Conservation (phyloP, 2,888 invertebrate genomes). For the Mythimna albipuncta region DNA sequence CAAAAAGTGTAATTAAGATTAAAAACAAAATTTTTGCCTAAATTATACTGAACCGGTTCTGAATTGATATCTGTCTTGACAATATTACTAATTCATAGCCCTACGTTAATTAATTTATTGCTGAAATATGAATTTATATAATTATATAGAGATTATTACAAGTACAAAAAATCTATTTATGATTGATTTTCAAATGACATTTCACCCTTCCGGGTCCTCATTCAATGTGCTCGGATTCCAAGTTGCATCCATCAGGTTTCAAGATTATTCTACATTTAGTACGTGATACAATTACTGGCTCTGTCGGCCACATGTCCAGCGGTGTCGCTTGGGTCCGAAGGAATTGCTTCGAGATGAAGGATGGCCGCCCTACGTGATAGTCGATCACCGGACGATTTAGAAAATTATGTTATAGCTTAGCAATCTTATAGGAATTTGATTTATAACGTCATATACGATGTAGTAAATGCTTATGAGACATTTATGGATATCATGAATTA, state of each 20-base stretch:
- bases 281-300: slow-evolving; percentile 74
- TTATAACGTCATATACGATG: slow-evolving; percentile 35
- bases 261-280: slow-evolving; percentile 67
- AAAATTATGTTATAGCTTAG: slow-evolving; percentile 70
- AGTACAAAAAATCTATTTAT: background rate
- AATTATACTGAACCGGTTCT: background rate
- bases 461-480: slow-evolving; percentile 10
- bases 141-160: background rate
- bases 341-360: slow-evolving; percentile 72
- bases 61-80: background rate
- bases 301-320: slow-evolving; percentile 68
- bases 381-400: slow-evolving; percentile 70
- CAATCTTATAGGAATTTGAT: slow-evolving; percentile 59
- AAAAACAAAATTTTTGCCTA: background rate
- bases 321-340: slow-evolving; percentile 65
- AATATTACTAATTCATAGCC: too few relatives aligned
- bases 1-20: background rate
- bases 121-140: too few relatives aligned
- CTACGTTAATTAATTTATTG: background rate
- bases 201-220: slow-evolving; percentile 43
- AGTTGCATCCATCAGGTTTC: slow-evolving; percentile 51
- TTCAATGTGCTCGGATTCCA: slow-evolving; percentile 25
- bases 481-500: background rate
- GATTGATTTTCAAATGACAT: slow-evolving; percentile 24
- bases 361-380: slow-evolving; percentile 78